Evolutionary conservation across 2,888 invertebrate genomes (phyloP).

Genomic region (Therioaphis trifolii): DNA sequence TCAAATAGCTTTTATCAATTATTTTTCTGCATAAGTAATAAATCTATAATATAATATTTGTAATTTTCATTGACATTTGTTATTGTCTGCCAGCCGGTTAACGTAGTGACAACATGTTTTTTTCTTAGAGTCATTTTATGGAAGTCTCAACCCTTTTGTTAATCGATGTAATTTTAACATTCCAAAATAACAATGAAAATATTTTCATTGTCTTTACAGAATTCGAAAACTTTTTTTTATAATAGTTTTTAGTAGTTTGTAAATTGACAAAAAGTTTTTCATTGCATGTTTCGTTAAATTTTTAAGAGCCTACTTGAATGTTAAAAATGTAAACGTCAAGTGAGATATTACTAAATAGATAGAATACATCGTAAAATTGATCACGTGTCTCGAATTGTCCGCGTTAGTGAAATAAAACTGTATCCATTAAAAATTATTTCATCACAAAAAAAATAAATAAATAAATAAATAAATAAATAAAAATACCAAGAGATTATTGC

Average conservation of each 20-base stretch:
- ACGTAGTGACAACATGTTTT: not conserved
- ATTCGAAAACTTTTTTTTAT: not conserved
- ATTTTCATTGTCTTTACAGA: not conserved
- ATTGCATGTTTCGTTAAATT: not conserved
- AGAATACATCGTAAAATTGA: not conserved
- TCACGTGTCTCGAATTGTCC: not conserved
- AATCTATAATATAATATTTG: too few species aligned
- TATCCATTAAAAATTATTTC: not conserved
- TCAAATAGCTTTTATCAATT: too few species aligned
- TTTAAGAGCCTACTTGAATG: not conserved
- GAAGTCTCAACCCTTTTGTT: not conserved
- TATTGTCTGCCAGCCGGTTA: too few species aligned
- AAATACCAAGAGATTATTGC: too few species aligned
- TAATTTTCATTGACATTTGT: too few species aligned
- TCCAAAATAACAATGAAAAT: not conserved
- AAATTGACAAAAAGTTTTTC: not conserved
- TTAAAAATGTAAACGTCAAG: not conserved
- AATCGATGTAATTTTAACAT: not conserved
- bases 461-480: too few species aligned
- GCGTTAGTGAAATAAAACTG: not conserved
- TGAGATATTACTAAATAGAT: constrained; percentile 1
- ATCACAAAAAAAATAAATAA: too few species aligned
- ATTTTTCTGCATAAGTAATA: too few species aligned
- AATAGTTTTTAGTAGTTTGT: not conserved
- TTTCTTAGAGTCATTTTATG: not conserved